These are phyloP conservation scores for Hormaphis cornu DNA, from an alignment of 1,140 invertebrate genomes.

Conservation along the genomic window DNA sequence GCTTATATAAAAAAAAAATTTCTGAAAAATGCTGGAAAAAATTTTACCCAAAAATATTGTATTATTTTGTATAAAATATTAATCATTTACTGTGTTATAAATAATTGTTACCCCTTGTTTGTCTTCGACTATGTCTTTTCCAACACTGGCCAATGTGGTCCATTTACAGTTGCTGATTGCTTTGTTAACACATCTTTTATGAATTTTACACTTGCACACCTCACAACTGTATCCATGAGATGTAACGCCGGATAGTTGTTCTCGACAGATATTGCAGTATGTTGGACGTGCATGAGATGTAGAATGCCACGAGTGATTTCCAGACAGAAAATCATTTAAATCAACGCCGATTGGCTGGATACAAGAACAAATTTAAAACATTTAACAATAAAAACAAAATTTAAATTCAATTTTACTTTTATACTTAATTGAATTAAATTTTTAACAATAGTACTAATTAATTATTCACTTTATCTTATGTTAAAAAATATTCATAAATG, in stretches of 20 bases:
- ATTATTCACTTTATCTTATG: no score
- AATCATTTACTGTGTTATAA: no score
- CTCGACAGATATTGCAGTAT: conserved; percentile 92
- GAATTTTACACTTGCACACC: conserved; percentile 93
- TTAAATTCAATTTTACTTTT: no score
- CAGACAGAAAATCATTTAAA: conserved; percentile 65
- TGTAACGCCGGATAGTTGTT: conserved; percentile 80
- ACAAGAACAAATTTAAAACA: neutral
- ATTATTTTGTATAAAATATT: no score
- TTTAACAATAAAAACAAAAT: conserved; percentile 14
- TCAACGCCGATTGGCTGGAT: conserved; percentile 44
- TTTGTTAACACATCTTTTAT: conserved; percentile 84
- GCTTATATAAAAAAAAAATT: no score
- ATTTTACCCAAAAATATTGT: no score
- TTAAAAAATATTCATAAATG: no score
- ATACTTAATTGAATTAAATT: no score
- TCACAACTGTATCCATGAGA: conserved; percentile 91
- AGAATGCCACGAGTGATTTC: conserved; percentile 86
- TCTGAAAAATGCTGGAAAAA: no score
- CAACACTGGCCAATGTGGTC: conserved; percentile 86
- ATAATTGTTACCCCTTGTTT: conserved; percentile 66
- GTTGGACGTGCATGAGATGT: conserved; percentile 89
- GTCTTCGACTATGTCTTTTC: conserved; percentile 87
- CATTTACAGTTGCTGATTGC: conserved; percentile 93
- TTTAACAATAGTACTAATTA: no score